A percentile compares a stretch with the other conserved stretches of the same genome.
Conservation (phyloP, 2,888 invertebrate species). For the Plemyria rubiginata region DNA sequence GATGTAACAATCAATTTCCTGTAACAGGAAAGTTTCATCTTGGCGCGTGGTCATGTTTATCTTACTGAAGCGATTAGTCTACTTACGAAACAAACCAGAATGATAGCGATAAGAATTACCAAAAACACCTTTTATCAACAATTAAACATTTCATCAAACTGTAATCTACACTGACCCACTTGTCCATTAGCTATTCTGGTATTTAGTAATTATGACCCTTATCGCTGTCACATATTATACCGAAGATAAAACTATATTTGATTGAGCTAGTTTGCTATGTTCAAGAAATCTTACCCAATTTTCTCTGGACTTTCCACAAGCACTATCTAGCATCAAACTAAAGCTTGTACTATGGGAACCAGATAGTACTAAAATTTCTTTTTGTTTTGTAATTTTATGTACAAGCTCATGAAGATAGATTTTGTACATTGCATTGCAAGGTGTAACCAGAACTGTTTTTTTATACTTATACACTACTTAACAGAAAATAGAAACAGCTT, state of each 20-base stretch:
- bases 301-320: too few relatives aligned
- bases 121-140: conserved; percentile 34
- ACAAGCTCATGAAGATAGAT: too few relatives aligned
- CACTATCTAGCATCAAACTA: too few relatives aligned
- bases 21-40: conserved; percentile 4
- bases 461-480: too few relatives aligned
- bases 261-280: background rate
- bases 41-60: conserved; percentile 2
- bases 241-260: background rate
- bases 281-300: background rate
- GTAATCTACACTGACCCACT: conserved; percentile 48
- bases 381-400: too few relatives aligned
- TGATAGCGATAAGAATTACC: conserved; percentile 20
- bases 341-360: too few relatives aligned
- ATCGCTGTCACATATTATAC: background rate
- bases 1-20: background rate
- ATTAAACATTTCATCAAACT: conserved; percentile 45
- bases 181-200: conserved; percentile 42
- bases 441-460: too few relatives aligned
- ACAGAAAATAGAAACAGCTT: too few relatives aligned
- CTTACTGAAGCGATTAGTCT: background rate
- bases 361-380: too few relatives aligned
- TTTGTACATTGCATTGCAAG: too few relatives aligned
- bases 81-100: conserved; percentile 24
- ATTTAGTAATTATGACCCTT: conserved; percentile 10